Conservation (phyloP, 2,797 vertebrate species). For the Pempheris klunzingeri region DNA sequence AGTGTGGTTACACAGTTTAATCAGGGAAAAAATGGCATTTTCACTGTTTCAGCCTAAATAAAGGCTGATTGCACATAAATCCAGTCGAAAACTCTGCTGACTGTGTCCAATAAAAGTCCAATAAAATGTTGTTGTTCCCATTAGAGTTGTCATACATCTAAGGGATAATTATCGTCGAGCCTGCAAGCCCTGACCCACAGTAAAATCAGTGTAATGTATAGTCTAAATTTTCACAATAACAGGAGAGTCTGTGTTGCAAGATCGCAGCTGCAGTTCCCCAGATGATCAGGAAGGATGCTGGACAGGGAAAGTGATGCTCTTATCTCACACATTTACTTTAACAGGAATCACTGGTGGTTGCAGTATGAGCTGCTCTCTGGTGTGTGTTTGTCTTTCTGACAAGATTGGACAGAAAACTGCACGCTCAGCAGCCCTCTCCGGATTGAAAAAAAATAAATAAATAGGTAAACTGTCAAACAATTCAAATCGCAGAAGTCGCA, state of each 20-base stretch:
- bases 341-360: constrained; percentile 35
- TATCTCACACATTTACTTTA: constrained; percentile 59
- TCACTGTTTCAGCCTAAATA: neutral
- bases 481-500: constrained; percentile 35
- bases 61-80: neutral
- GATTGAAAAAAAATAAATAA: constrained; percentile 28
- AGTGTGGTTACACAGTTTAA: neutral
- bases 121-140: constrained; percentile 4
- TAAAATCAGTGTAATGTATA: constrained; percentile 25
- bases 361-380: constrained; percentile 45
- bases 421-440: constrained; percentile 35
- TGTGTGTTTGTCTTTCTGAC: constrained; percentile 48
- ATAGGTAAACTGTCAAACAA: constrained; percentile 48
- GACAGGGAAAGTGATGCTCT: constrained; percentile 49
- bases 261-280: constrained; percentile 32
- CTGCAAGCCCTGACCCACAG: neutral
- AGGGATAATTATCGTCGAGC: neutral
- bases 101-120: neutral
- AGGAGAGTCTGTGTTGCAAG: neutral
- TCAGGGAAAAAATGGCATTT: constrained; percentile 2
- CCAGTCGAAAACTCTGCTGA: constrained; percentile 14
- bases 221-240: constrained; percentile 1
- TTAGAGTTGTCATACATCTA: neutral
- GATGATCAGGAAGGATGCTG: constrained; percentile 45
- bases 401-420: constrained; percentile 43